These are phyloP conservation scores for Syngnathus floridae DNA, from an alignment of 2,113 vertebrate species.

Conservation along the genomic window DNA sequence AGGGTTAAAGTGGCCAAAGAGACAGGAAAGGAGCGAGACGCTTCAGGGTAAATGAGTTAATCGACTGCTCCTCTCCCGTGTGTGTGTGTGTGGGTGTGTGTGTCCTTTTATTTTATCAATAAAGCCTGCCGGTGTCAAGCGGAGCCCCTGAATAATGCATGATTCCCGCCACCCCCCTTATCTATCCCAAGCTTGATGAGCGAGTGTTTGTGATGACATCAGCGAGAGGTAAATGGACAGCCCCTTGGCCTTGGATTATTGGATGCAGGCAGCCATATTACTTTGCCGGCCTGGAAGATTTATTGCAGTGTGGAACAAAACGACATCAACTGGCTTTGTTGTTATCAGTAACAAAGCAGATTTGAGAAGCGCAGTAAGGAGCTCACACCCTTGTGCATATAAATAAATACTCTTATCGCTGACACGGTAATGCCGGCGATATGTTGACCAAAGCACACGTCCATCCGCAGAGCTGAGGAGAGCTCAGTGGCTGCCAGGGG, in stretches of 20 bases:
- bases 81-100: slow-evolving; percentile 44
- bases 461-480: slow-evolving; percentile 20
- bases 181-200: slow-evolving; percentile 72
- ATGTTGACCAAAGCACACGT: slow-evolving; percentile 6
- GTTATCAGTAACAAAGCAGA: slow-evolving; percentile 32
- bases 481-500: slow-evolving; percentile 36
- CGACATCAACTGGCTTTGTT: slow-evolving; percentile 27
- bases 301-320: slow-evolving; percentile 31
- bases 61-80: slow-evolving; percentile 80
- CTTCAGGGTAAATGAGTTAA: slow-evolving; percentile 80
- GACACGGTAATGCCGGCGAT: slow-evolving; percentile 17
- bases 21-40: slow-evolving; percentile 49
- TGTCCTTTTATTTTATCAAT: slow-evolving; percentile 84
- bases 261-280: slow-evolving; percentile 45
- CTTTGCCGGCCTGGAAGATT: slow-evolving; percentile 46
- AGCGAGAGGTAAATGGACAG: slow-evolving; percentile 78
- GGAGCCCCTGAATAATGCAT: slow-evolving; percentile 84
- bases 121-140: slow-evolving; percentile 72
- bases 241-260: slow-evolving; percentile 51
- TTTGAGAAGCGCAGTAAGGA: slow-evolving; percentile 22
- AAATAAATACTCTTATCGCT: slow-evolving; percentile 21
- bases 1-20: slow-evolving; percentile 9
- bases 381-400: neutral
- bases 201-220: slow-evolving; percentile 86
- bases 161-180: slow-evolving; percentile 35